These are phyloP conservation scores for Phasianus colchicus DNA, from an alignment of 2,113 vertebrate species.

Conservation along the genomic window DNA sequence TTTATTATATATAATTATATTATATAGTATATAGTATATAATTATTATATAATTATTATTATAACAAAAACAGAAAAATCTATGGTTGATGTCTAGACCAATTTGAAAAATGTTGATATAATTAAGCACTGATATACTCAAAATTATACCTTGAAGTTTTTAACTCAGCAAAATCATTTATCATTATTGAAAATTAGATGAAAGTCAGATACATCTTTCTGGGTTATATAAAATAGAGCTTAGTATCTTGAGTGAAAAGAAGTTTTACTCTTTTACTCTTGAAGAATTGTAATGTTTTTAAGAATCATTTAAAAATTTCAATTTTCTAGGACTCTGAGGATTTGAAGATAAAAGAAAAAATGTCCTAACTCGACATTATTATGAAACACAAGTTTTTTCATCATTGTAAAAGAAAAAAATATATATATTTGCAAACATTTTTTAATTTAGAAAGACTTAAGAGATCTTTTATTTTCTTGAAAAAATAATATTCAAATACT, in stretches of 20 bases:
- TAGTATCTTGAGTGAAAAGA: background rate
- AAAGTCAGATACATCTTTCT: background rate
- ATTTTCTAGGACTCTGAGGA: background rate
- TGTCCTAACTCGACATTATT: background rate
- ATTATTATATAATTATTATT: too few relatives aligned
- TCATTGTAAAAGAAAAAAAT: background rate
- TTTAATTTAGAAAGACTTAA: background rate
- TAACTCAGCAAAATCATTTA: background rate
- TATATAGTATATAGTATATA: too few relatives aligned
- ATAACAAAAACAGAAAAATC: background rate
- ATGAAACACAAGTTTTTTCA: background rate
- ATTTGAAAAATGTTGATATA: background rate
- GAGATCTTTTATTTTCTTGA: background rate
- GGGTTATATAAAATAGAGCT: background rate
- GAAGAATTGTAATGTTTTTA: background rate
- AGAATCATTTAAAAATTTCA: background rate
- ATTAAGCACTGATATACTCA: background rate
- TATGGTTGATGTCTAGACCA: background rate
- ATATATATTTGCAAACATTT: background rate
- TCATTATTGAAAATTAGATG: background rate
- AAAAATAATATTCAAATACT: background rate
- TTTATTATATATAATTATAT: too few relatives aligned
- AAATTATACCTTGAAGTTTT: background rate
- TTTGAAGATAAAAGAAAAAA: background rate
- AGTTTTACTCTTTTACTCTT: background rate